These are phyloP conservation scores for Laspeyria flexula DNA, from an alignment of 2,888 invertebrate species.

Conservation along the genomic window DNA sequence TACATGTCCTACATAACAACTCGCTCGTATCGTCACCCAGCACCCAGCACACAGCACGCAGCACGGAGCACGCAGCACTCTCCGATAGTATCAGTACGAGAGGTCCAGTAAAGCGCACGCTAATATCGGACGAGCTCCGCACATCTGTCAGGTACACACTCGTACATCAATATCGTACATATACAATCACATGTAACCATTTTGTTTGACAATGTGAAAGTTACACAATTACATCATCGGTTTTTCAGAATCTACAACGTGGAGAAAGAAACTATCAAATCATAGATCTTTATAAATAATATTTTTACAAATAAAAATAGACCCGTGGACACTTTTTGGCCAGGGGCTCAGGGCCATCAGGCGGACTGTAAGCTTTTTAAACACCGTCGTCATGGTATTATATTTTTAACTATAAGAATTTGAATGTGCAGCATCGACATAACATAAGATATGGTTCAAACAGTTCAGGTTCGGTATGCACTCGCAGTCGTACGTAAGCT, in stretches of 20 bases:
- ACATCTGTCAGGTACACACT: conserved; percentile 3
- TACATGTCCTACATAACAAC: too few relatives aligned
- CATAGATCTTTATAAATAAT: too few relatives aligned
- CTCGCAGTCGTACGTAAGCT: too few relatives aligned
- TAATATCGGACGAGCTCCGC: conserved; percentile 2
- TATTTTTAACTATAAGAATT: too few relatives aligned
- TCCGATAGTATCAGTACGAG: conserved; percentile 1
- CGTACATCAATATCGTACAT: not conserved
- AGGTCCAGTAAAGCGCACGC: conserved; percentile 9
- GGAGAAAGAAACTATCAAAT: too few relatives aligned
- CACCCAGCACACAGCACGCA: not conserved
- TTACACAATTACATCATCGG: not conserved
- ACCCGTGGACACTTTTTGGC: too few relatives aligned
- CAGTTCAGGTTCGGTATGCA: not conserved
- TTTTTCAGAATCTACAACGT: not conserved
- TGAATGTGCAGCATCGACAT: too few relatives aligned
- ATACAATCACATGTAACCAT: not conserved
- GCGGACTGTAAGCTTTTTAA: too few relatives aligned
- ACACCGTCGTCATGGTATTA: too few relatives aligned
- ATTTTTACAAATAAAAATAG: too few relatives aligned
- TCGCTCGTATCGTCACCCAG: too few relatives aligned
- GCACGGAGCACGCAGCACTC: not conserved
- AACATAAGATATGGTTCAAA: not conserved
- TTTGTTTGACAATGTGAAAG: not conserved
- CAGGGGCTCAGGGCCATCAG: too few relatives aligned